A percentile compares a stretch with the other conserved stretches of the same genome.
phyloP scores from a whole-genome alignment of 2,888 invertebrate genomes.

The Drosophila setosimentum region DNA sequence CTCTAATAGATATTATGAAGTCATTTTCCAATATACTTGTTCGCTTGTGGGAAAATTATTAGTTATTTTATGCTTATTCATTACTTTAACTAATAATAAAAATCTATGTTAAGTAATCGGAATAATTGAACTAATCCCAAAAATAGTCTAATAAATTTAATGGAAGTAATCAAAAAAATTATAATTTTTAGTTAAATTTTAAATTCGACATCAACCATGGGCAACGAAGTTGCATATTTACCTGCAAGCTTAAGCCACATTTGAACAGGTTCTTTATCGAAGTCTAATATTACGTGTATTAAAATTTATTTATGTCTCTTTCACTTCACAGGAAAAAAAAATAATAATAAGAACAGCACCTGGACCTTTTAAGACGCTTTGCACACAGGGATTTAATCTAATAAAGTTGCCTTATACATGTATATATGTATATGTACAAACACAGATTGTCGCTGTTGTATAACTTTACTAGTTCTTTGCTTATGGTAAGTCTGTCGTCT shows the following conservation, averaged over 20 bases:
- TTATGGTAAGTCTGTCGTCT: constrained; percentile 15
- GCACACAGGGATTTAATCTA: constrained; percentile 1
- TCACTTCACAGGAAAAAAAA: constrained; percentile 60
- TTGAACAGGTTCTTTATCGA: background rate
- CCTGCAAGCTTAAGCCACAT: constrained; percentile 13
- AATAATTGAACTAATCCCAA: background rate
- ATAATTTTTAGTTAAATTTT: background rate
- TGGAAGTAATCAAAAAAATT: background rate
- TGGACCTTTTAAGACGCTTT: constrained; percentile 7
- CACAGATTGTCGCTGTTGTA: constrained; percentile 17
- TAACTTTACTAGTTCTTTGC: constrained; percentile 17
- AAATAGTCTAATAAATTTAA: background rate
- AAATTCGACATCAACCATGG: background rate
- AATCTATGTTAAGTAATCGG: background rate
- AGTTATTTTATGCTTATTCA: background rate
- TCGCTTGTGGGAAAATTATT: background rate
- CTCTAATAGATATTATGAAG: background rate
- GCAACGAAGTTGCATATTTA: too few species aligned
- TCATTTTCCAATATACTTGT: background rate
- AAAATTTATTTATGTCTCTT: background rate
- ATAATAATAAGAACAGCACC: constrained; percentile 9
- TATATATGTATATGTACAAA: constrained; percentile 5
- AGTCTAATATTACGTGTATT: background rate
- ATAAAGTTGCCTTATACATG: background rate
- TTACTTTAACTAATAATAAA: background rate